These are phyloP conservation scores for Myxocyprinus asiaticus DNA, from an alignment of 2,113 vertebrate genomes.

Conservation along the genomic window DNA sequence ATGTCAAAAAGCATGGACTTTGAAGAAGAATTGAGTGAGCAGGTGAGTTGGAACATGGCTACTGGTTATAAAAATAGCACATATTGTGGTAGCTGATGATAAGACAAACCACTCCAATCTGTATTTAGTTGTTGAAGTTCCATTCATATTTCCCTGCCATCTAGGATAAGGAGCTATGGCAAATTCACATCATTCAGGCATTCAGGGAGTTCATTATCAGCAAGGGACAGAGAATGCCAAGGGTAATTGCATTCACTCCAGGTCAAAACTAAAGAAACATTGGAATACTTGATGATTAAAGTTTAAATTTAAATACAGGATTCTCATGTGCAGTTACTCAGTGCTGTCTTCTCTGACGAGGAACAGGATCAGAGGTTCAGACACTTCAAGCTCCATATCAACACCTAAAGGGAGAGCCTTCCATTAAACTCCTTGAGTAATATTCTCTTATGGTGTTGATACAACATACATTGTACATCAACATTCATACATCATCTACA, in stretches of 20 bases:
- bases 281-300: too few species aligned
- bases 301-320: too few species aligned
- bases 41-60: slow-evolving; percentile 51
- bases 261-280: too few species aligned
- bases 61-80: not conserved
- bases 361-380: slow-evolving; percentile 32
- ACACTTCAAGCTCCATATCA: not conserved
- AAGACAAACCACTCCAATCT: not conserved
- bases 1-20: slow-evolving; percentile 40
- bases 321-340: slow-evolving; percentile 48
- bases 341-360: slow-evolving; percentile 44
- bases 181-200: slow-evolving; percentile 59
- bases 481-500: too few species aligned
- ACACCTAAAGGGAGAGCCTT: not conserved
- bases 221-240: slow-evolving; percentile 61
- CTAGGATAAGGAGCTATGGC: slow-evolving; percentile 61
- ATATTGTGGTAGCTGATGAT: not conserved
- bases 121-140: not conserved
- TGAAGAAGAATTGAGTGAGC: slow-evolving; percentile 45
- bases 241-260: slow-evolving; percentile 39
- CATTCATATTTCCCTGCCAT: slow-evolving; percentile 20
- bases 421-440: not conserved
- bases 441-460: too few species aligned
- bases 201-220: slow-evolving; percentile 69
- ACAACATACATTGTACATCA: too few species aligned